Evolutionary conservation across 2,113 vertebrate species (phyloP), one percentile per base, ranked within the genome.

Genomic region (Channa argus): DNA sequence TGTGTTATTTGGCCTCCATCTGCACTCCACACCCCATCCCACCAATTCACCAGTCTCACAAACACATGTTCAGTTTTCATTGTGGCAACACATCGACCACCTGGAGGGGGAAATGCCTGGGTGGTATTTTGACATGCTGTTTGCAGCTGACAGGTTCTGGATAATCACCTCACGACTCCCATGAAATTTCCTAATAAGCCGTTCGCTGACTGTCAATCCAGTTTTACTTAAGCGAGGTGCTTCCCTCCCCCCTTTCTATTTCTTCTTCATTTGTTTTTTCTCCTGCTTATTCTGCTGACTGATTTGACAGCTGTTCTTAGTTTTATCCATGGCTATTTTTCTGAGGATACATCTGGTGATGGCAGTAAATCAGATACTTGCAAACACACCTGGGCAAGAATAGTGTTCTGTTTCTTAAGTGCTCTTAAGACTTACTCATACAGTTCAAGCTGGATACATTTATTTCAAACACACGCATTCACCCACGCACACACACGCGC

Each of bases 261-360:
- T 7, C 36, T 33, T 24, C 38, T 9, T 34, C 2, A 11, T 45
- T n/a, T 59, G 36, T 11, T 47, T 24, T 6, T 44, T 5, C 15
- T 24, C 14, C 69, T 8, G 38, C 60, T 82, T 68, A 59, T 66
- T 66, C 75, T 34, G 7, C 53, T 71, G 34, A 12, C 72, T 51
- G 59, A 69, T 59, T 79, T 85, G 81, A 86, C 89, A 86, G 83
- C 83, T 90, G 76, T 87, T 90, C 74, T 87, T 87, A 62, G 85
- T 86, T 85, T 82, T 61, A 73, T 88, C 82, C 63, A 76, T 51
- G 78, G 77, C 69, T 88, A 58, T 88, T 87, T 88, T 24, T 63
- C 60, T 10, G 38, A n/a, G 54, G 45, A 76, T 89, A 86, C 89
- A 85, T 91, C 86, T 90, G 89, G 63, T 46, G 59, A 71, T 63